These are phyloP conservation scores for Cynopterus sphinx DNA, from an alignment of 2,797 vertebrate genomes.

Conservation along the genomic window DNA sequence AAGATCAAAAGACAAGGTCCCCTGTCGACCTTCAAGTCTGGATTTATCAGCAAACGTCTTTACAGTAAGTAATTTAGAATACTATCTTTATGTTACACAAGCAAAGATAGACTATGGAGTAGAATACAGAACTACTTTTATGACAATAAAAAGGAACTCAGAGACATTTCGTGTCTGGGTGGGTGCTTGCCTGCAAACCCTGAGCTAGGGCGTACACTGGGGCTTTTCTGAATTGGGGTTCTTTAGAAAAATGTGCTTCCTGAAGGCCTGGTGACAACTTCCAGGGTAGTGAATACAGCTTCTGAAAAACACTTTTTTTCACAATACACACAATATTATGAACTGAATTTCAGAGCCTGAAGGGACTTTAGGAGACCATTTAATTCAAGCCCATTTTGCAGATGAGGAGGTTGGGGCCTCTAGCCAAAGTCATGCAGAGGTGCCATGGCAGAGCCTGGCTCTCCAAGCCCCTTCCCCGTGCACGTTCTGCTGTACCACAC, in stretches of 20 bases:
- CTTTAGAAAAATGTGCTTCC: not conserved
- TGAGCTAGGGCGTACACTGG: not conserved
- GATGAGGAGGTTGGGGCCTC: not conserved
- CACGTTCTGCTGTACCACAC: accelerated
- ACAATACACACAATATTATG: not conserved
- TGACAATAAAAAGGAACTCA: not conserved
- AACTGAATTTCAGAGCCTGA: not conserved
- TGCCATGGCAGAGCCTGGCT: not conserved
- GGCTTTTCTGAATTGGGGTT: not conserved
- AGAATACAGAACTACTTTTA: not conserved
- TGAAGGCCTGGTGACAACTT: not conserved
- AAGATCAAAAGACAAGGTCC: slow-evolving; percentile 11
- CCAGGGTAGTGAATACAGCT: not conserved
- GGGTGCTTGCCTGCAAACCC: not conserved
- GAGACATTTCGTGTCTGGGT: not conserved
- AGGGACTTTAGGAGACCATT: not conserved
- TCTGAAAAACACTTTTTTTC: not conserved
- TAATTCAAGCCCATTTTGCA: not conserved
- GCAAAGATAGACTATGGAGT: not conserved
- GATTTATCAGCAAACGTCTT: not conserved
- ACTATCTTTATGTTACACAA: not conserved
- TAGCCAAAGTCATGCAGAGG: not conserved
- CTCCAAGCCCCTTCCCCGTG: not conserved
- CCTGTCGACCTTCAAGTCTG: not conserved
- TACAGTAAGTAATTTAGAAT: not conserved